These are phyloP conservation scores for Pollenia labialis DNA, from an alignment of 2,888 invertebrate genomes.

Conservation along the genomic window DNA sequence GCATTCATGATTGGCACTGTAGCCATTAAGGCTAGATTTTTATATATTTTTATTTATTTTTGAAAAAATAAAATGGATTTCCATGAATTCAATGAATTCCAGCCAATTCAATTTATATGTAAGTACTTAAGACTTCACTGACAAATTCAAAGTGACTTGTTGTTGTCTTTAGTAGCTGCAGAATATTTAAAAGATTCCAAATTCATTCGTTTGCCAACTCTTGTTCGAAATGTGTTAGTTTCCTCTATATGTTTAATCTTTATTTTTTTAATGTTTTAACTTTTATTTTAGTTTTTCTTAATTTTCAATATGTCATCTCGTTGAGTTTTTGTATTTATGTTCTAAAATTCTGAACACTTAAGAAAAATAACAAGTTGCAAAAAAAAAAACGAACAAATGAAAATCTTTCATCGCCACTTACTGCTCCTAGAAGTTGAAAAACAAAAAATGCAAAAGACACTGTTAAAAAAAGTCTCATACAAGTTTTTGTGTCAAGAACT, in stretches of 20 bases:
- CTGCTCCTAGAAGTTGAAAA: neutral
- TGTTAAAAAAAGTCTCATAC: neutral
- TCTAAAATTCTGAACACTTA: slow-evolving; percentile 1
- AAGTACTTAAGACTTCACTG: too few species aligned
- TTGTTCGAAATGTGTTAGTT: neutral
- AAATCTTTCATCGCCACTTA: neutral
- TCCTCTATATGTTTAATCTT: neutral
- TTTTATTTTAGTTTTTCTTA: slow-evolving; percentile 2
- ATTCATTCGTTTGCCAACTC: slow-evolving; percentile 62
- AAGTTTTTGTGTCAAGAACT: slow-evolving; percentile 35
- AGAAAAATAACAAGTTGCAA: neutral
- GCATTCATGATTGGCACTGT: too few species aligned
- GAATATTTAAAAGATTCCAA: too few species aligned
- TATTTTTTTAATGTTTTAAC: neutral
- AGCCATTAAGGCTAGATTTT: too few species aligned
- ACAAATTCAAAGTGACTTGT: too few species aligned
- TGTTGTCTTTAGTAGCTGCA: too few species aligned
- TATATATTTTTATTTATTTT: too few species aligned
- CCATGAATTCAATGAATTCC: too few species aligned
- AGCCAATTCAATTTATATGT: too few species aligned
- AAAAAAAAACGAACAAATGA: neutral
- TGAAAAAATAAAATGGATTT: too few species aligned
- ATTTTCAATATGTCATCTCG: slow-evolving; percentile 2
- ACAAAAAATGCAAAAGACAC: neutral
- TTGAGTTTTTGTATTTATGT: neutral